Conservation (phyloP, 2,113 vertebrate genomes). For the Callipepla californica region DNA sequence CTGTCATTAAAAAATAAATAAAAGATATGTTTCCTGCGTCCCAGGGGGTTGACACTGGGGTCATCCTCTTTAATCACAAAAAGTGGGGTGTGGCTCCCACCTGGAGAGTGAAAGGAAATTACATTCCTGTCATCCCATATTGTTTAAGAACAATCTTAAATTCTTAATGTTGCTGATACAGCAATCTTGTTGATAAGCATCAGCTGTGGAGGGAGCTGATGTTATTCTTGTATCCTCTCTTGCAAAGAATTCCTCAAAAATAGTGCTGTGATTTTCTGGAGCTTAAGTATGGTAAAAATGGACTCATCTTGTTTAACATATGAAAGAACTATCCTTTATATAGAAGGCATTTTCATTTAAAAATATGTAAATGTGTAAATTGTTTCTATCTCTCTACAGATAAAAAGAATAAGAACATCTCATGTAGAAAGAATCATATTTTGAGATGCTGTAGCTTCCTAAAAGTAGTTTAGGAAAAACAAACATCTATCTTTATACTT, state of each 20-base stretch:
- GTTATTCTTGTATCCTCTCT: not conserved
- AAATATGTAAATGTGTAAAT: conserved; percentile 34
- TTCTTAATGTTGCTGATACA: conserved; percentile 1
- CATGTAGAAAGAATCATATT: not conserved
- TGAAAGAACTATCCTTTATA: conserved; percentile 10
- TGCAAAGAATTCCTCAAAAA: conserved; percentile 41
- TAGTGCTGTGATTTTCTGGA: conserved; percentile 10
- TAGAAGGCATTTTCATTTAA: not conserved
- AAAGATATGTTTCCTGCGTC: not conserved
- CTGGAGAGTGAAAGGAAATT: conserved; percentile 47
- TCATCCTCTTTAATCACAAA: conserved; percentile 4
- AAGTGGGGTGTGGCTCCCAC: conserved; percentile 24
- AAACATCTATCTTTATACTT: not conserved
- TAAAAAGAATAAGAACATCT: not conserved
- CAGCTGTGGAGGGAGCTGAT: not conserved
- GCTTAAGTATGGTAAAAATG: conserved; percentile 8
- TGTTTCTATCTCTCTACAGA: not conserved
- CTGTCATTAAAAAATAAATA: not conserved
- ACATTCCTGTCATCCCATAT: not conserved
- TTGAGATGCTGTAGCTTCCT: not conserved
- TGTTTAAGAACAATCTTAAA: not conserved
- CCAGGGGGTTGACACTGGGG: not conserved
- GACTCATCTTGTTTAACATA: conserved; percentile 23
- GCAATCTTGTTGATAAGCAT: not conserved
- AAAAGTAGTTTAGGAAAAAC: not conserved